These are phyloP conservation scores for Astyanax mexicanus DNA, from an alignment of 2,797 vertebrate species.

Conservation along the genomic window DNA sequence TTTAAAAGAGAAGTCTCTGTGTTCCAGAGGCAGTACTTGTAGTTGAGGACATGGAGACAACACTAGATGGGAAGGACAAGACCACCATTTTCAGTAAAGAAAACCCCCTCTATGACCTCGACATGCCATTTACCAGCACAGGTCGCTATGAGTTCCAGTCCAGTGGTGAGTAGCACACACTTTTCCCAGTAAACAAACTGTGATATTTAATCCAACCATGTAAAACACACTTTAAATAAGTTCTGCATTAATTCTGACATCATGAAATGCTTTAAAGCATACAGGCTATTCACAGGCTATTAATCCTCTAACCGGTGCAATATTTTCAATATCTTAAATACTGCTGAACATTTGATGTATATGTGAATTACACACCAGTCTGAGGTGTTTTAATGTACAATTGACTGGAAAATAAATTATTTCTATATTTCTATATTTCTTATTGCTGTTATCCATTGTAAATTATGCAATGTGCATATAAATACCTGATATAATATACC, in stretches of 20 bases:
- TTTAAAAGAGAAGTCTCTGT: neutral
- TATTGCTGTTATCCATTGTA: no score
- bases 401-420: no score
- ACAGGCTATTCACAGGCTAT: no score
- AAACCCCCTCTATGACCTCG: conserved; percentile 68
- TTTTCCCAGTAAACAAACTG: neutral
- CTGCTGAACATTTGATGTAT: no score
- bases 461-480: no score
- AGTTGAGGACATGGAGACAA: conserved; percentile 59
- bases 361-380: no score
- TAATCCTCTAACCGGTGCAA: no score
- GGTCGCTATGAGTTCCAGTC: conserved; percentile 60
- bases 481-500: no score
- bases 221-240: neutral
- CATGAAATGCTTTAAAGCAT: no score
- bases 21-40: neutral
- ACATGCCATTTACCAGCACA: conserved; percentile 57
- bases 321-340: no score
- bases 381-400: no score
- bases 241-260: neutral
- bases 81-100: conserved; percentile 48
- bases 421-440: no score
- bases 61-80: conserved; percentile 32
- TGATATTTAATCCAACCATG: neutral
- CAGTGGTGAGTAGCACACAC: conserved; percentile 59